phyloP scores from a whole-genome alignment of 2,888 invertebrate genomes.

The Hofmannophila pseudospretella region DNA sequence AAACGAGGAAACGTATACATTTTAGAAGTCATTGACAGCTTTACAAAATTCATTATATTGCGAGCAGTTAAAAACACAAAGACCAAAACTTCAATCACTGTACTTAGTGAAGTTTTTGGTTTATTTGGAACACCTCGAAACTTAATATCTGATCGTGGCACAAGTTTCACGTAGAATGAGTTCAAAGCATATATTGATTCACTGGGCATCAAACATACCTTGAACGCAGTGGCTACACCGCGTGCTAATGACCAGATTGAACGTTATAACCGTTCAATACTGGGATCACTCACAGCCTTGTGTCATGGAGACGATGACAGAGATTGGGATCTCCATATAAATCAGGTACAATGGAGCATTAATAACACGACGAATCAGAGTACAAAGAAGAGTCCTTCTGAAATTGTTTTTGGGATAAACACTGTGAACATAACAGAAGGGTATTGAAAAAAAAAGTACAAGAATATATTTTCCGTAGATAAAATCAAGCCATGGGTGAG shows the following conservation, averaged over 20 bases:
- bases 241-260: slow-evolving; percentile 6
- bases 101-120: slow-evolving; percentile 3
- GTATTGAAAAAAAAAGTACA: background rate
- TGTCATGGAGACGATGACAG: background rate
- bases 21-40: slow-evolving; percentile 12
- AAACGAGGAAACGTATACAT: slow-evolving; percentile 13
- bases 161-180: slow-evolving; percentile 5
- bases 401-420: background rate
- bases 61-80: slow-evolving; percentile 7
- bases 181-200: background rate
- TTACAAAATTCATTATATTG: slow-evolving; percentile 11
- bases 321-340: background rate
- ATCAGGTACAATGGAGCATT: slow-evolving; percentile 4
- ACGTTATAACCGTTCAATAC: slow-evolving; percentile 3
- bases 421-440: background rate
- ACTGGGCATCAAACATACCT: slow-evolving; percentile 9
- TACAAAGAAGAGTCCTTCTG: background rate
- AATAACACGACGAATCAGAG: slow-evolving; percentile 3
- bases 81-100: slow-evolving; percentile 7
- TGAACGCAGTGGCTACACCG: slow-evolving; percentile 18
- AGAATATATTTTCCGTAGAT: background rate
- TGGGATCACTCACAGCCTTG: background rate
- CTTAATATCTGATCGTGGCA: slow-evolving; percentile 11
- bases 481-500: background rate
- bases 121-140: slow-evolving; percentile 2